Percentiles rank a stretch among this genome's conserved stretches.
Evolutionary conservation across 2,797 vertebrate species (phyloP).

Genomic region (Astyanax mexicanus): DNA sequence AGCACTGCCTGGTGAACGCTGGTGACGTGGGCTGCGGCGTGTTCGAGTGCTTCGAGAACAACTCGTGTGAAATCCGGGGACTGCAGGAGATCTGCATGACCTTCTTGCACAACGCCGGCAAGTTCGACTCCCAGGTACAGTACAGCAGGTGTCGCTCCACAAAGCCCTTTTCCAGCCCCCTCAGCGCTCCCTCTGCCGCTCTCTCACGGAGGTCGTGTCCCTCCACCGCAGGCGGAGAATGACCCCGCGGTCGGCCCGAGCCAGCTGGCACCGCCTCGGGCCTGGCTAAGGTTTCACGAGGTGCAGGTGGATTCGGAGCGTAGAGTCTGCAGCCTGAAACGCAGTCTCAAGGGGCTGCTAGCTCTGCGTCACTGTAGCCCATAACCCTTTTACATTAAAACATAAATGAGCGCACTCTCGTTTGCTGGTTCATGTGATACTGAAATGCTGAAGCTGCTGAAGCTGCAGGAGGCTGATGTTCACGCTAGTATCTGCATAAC

Average conservation of each 20-base stretch:
- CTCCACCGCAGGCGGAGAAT: constrained; percentile 58
- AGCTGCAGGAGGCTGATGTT: no score
- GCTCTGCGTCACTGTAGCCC: constrained; percentile 48
- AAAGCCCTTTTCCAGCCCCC: neutral
- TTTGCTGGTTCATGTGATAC: constrained; percentile 5
- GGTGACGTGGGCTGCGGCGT: constrained; percentile 98
- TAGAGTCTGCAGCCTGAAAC: constrained; percentile 57
- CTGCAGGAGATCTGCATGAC: constrained; percentile 99
- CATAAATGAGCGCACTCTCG: constrained; percentile 28
- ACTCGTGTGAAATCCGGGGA: constrained; percentile 98
- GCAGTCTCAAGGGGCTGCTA: constrained; percentile 63
- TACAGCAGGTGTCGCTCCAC: constrained; percentile 33
- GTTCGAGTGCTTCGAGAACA: constrained; percentile 99
- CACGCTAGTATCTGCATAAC: no score
- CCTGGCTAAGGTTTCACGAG: constrained; percentile 71
- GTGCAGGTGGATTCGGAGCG: constrained; percentile 61
- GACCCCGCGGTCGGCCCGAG: constrained; percentile 48
- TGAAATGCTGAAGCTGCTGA: neutral
- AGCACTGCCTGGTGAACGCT: constrained; percentile 96
- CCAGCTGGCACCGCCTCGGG: constrained; percentile 69
- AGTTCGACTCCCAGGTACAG: constrained; percentile 98
- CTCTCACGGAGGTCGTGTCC: constrained; percentile 61
- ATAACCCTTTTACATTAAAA: constrained; percentile 54
- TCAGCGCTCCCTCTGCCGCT: constrained; percentile 11
- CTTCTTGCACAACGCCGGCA: constrained; percentile 98